phyloP scores from a whole-genome alignment of 2,797 vertebrate species.

The Florisuga fusca region DNA sequence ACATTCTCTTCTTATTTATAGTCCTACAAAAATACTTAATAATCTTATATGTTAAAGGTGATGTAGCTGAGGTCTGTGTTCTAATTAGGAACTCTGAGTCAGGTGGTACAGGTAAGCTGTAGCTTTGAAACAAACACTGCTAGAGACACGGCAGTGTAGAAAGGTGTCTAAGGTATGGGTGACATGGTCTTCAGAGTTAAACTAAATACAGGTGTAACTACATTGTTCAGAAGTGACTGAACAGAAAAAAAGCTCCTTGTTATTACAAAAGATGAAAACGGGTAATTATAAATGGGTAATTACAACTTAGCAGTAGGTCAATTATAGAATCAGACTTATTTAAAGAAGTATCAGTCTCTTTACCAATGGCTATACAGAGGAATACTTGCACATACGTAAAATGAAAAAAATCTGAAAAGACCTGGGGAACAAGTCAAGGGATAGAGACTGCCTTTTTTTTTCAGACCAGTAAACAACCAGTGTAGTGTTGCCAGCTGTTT shows the following conservation, averaged over 20 bases:
- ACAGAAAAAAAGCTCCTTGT: background rate
- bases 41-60: background rate
- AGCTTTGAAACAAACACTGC: background rate
- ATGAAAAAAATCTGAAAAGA: background rate
- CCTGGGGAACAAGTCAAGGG: background rate
- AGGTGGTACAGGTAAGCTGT: background rate
- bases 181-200: background rate
- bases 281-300: constrained; percentile 16
- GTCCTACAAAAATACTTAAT: background rate
- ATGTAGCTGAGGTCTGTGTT: background rate
- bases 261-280: constrained; percentile 16
- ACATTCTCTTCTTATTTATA: background rate
- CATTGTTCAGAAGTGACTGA: background rate
- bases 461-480: background rate
- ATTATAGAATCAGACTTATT: constrained; percentile 13
- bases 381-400: constrained; percentile 49
- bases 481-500: background rate
- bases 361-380: constrained; percentile 17
- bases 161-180: background rate
- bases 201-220: background rate
- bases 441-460: background rate
- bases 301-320: constrained; percentile 18
- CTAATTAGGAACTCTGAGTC: background rate
- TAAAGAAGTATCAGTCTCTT: constrained; percentile 7
- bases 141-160: background rate